Base-by-base conservation (phyloP, 64 coral and sea anemone species). In the Pocillopora verrucosa region DNA sequence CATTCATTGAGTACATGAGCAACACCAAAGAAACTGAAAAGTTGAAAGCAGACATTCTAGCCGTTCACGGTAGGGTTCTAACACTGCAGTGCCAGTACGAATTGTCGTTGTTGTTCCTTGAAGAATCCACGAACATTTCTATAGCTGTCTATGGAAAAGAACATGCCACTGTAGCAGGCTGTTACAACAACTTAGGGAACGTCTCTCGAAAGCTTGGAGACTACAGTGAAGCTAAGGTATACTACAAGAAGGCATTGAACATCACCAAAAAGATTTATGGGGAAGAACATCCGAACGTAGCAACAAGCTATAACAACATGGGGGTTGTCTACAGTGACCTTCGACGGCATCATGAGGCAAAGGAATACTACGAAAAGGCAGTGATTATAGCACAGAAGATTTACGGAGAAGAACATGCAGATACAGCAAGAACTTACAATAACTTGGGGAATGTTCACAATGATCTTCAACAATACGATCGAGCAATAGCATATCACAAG, bases 101-200 rank as follows among this genome's bases (percentile, higher is more conserved):
- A 62, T 26, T 83, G 24, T 61, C 58, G 58, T 63, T 10, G 35
- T 16, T 6, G 22, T 36, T 62, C 26, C 56, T 68, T 12, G 35
- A 68, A 69, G 59, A 86, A 34, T 36, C 62, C 17, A 36, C 35
- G 1, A 68, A 26, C 1, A 82, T 84, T 83, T 81, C 68, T 30
- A 84, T 36, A 45, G 20, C 57, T 61, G 20, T 65, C 13, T 37
- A 91, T 12, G 79, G 80, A 22, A 34, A 14, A 30, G 72, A 84
- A 16, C 38, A 91, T 56, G 3, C 62, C 16, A 10, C 20, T 36
- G 11, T 91, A 63, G 73, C 89, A 35, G 68, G 83, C 19, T 62
- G 67, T 75, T 90, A 81, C 19, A 90, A 90, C 61, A 69, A 90
- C 15, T 70, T 90, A 34, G 88, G 88, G 17, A 90, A 91, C 36